Evolutionary conservation across 2,888 invertebrate species (phyloP), one percentile per base, ranked within the genome.

Genomic region (Dioctria rufipes): DNA sequence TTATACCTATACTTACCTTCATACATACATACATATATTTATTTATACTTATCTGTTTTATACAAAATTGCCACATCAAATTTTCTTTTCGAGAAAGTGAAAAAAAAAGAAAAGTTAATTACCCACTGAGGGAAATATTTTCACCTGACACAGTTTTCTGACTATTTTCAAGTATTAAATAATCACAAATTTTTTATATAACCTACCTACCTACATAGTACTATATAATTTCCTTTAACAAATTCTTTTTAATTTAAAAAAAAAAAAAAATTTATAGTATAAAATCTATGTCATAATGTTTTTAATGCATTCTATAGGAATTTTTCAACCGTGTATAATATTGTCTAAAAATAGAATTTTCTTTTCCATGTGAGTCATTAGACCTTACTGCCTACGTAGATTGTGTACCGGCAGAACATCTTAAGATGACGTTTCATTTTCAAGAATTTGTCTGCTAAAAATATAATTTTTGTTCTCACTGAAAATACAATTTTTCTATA

Each of bases 311-410:
- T 51, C 42, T 40, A 42, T 9, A 51, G n/a, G 60, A 60, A 60
- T 49, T 43, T 46, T 67, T 49, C 67, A 6, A 43, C 67, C 67
- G 67, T 67, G 43, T 67, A 71, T 71, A 25, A 40, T 37, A 25
- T 25, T 25, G 25, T 39, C 73, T 73, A 73, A 73, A 73, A 73
- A 73, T 73, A 73, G 73, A 54, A 58, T 58, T 73, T 58, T 51
- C 25, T 25, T 25, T 73, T 73, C 60, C 73, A 73, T 73, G 37
- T 73, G 73, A 73, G 73, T 73, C 73, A 73, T 73, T 73, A 73
- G 73, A 58, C 73, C 73, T 73, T 73, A 58, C 73, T 60, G 54
- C 73, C 73, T 60, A 73, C 73, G 58, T 73, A 73, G n/a, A 42
- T 58, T 42, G 58, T 73, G 42, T 40, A 73, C 73, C 73, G 73